Evolutionary conservation across 2,888 invertebrate genomes (phyloP).

Genomic region (Nineta flava): DNA sequence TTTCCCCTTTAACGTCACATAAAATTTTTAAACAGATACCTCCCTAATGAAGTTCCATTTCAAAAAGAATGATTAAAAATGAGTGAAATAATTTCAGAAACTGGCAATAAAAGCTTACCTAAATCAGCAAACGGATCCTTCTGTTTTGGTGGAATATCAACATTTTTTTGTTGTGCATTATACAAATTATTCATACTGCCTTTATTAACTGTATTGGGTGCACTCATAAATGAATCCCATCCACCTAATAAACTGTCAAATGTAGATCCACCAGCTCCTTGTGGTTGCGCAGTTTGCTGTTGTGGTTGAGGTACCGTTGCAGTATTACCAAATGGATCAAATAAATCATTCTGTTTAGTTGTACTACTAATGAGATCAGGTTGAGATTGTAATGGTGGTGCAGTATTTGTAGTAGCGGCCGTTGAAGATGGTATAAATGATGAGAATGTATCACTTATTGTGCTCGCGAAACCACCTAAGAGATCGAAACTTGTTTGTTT

Average conservation of each 20-base stretch:
- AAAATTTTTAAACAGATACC: too few relatives aligned
- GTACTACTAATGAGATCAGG: constrained; percentile 5
- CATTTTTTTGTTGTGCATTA: constrained; percentile 29
- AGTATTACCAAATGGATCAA: constrained; percentile 50
- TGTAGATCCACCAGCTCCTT: constrained; percentile 9
- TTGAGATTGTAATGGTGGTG: background rate
- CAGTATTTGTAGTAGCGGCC: background rate
- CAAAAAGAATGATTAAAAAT: too few relatives aligned
- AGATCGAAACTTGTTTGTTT: constrained; percentile 38
- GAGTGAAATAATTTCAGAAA: too few relatives aligned
- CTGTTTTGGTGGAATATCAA: constrained; percentile 30
- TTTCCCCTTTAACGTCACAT: too few relatives aligned
- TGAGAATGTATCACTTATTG: constrained; percentile 8
- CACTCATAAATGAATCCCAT: constrained; percentile 14
- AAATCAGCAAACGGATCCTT: constrained; percentile 64
- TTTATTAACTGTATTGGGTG: background rate
- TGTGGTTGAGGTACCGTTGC: constrained; percentile 27
- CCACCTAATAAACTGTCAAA: constrained; percentile 22
- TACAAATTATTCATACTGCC: constrained; percentile 10
- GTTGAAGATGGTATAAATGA: background rate
- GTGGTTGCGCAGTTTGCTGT: constrained; percentile 14
- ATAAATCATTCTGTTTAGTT: constrained; percentile 22
- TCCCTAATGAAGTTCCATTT: too few relatives aligned
- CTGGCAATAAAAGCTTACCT: constrained; percentile 21
- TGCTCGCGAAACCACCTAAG: constrained; percentile 30